Evolutionary conservation across 1,140 invertebrate genomes (phyloP).

Genomic region (Heliconius melpomene): DNA sequence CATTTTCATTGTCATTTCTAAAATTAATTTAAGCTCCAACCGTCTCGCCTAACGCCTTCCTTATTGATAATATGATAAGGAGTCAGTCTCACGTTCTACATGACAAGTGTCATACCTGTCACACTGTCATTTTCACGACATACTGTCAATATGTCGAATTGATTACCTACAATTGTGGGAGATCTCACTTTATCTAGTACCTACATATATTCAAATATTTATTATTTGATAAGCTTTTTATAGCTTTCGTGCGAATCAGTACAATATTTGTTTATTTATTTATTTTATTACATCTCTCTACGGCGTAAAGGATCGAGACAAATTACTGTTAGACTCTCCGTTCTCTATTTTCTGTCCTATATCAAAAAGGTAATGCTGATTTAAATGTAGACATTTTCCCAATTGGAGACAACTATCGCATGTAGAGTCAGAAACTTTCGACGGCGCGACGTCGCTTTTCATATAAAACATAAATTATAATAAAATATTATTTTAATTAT

Average conservation of each 20-base stretch:
- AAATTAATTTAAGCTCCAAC: not conserved
- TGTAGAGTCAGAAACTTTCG: too few species aligned
- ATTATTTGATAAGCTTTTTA: not conserved
- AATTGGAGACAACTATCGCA: too few species aligned
- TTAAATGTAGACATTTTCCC: too few species aligned
- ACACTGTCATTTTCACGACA: conserved; percentile 24
- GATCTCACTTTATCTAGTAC: not conserved
- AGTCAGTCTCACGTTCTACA: conserved; percentile 43
- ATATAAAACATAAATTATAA: too few species aligned
- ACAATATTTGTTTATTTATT: not conserved
- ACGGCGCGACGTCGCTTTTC: too few species aligned
- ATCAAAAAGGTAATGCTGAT: too few species aligned
- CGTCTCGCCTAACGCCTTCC: not conserved
- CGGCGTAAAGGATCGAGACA: too few species aligned
- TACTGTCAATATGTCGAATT: conserved; percentile 20
- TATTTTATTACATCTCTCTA: too few species aligned
- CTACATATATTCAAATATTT: conserved; percentile 4
- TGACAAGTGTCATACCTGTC: conserved; percentile 51
- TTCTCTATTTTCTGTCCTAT: too few species aligned
- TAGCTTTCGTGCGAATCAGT: conserved; percentile 1
- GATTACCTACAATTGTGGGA: conserved; percentile 5
- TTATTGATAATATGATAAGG: conserved; percentile 43
- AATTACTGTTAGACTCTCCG: too few species aligned
- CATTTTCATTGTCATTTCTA: not conserved
- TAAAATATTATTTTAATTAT: too few species aligned